Conservation (phyloP, 2,888 invertebrate species). For the Oeneis ivallda region DNA sequence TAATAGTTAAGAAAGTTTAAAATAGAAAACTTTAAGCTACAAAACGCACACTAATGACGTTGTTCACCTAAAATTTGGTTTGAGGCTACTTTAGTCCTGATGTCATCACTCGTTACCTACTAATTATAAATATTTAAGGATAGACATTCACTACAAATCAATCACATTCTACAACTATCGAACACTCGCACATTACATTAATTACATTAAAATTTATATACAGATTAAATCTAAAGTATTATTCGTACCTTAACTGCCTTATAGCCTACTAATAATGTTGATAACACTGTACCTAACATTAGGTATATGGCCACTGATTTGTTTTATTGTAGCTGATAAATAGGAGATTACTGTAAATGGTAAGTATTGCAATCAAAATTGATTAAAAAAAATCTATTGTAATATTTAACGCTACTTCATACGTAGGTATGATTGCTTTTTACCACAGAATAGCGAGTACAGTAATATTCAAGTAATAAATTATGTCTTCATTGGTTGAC, state of each 20-base stretch:
- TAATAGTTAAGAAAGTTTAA: not conserved
- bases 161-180: constrained; percentile 78
- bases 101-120: constrained; percentile 29
- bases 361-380: constrained; percentile 12
- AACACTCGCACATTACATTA: constrained; percentile 80
- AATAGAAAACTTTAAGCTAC: not conserved
- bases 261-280: constrained; percentile 58
- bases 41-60: not conserved
- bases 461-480: constrained; percentile 45
- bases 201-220: constrained; percentile 79
- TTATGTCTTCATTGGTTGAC: constrained; percentile 32
- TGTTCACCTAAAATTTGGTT: not conserved
- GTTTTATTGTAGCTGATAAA: constrained; percentile 15
- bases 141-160: constrained; percentile 65
- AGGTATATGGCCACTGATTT: constrained; percentile 60
- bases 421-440: not conserved
- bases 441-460: constrained; percentile 61
- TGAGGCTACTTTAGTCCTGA: constrained; percentile 32
- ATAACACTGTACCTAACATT: constrained; percentile 56
- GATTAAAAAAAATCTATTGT: not conserved
- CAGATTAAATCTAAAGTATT: constrained; percentile 70
- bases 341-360: not conserved
- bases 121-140: constrained; percentile 45
- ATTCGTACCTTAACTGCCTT: constrained; percentile 52
- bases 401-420: constrained; percentile 10